Percentiles rank a stretch among this genome's conserved stretches.
Conservation (phyloP, 2,113 vertebrate genomes). For the Sceloporus tristichus region DNA sequence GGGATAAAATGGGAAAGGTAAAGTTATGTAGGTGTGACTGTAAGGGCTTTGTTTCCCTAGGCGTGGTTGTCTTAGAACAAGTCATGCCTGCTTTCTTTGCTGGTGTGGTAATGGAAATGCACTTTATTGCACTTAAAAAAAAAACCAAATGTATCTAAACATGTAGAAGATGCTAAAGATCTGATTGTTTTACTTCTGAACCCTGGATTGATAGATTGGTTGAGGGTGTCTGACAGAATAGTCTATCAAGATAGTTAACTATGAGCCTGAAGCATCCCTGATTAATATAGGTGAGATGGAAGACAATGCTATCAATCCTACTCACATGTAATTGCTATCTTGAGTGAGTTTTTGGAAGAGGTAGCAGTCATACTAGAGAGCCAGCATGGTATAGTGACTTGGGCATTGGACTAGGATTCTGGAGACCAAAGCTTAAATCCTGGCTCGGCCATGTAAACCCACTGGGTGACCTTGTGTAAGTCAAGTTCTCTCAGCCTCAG, state of each 20-base stretch:
- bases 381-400: too few relatives aligned
- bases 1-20: neutral
- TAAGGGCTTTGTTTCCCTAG: slow-evolving; percentile 1
- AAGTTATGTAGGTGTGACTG: neutral
- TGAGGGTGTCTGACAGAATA: neutral
- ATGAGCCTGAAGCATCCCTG: neutral
- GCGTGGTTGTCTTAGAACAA: neutral
- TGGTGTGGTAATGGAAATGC: neutral
- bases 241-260: neutral
- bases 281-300: neutral
- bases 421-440: too few relatives aligned
- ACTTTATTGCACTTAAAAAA: neutral
- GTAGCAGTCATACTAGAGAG: neutral
- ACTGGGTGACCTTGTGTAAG: too few relatives aligned
- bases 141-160: neutral
- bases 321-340: neutral
- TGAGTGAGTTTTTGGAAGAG: neutral
- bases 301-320: neutral
- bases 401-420: too few relatives aligned
- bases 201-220: neutral
- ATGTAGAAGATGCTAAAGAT: neutral
- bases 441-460: too few relatives aligned
- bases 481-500: too few relatives aligned
- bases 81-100: slow-evolving; percentile 10
- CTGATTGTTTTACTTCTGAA: neutral